Base-by-base conservation (phyloP, 2,797 vertebrate genomes). In the Gallirallus australis region DNA sequence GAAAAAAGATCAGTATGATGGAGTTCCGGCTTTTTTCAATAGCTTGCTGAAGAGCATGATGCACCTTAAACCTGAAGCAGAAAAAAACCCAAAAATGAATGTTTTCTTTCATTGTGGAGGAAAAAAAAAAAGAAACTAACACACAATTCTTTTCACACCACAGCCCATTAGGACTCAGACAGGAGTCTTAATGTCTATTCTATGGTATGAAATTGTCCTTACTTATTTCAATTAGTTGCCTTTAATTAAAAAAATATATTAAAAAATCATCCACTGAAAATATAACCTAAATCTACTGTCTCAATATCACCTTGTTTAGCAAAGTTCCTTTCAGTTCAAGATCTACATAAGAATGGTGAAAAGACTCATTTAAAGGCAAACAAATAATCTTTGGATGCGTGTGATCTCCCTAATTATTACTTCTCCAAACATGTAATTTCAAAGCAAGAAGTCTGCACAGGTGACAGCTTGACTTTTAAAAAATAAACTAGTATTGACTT, bases 21-120 rank as follows among this genome's bases (percentile, higher is more conserved):
- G 99, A 99, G 96, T 99, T 99, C 31, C 99, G 98, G 96, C 98
- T 99, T 96, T 98, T 98, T 97, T 99, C 99, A 78, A 99, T 98
- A 84, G 99, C 98, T 98, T 99, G 99, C 89, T 99, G 98, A 93
- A 99, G 97, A 28, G 99, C 99, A 6, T 99, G 99, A 59, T 99
- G 98, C 24, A 98, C 99, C 96, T 98, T 99, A 96, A 99, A 99
- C 90, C 99, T 99, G 97, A 73, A 96, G 72, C 16, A 87, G 85
- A 95, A 94, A 76, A 21, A 89, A 53, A 53, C 66, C 14, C 42
- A 82, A 53, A 89, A 73, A 76, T 21, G 33, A 12, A 6, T 7
- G 2, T 13, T 47, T 86, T 54, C 9, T 78, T 84, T 69, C 50
- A 48, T 4, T 4, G 8, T 31, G 15, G 16, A 72, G 8, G 21